phyloP scores from a whole-genome alignment of 2,797 vertebrate species.

The Tachyglossus aculeatus region DNA sequence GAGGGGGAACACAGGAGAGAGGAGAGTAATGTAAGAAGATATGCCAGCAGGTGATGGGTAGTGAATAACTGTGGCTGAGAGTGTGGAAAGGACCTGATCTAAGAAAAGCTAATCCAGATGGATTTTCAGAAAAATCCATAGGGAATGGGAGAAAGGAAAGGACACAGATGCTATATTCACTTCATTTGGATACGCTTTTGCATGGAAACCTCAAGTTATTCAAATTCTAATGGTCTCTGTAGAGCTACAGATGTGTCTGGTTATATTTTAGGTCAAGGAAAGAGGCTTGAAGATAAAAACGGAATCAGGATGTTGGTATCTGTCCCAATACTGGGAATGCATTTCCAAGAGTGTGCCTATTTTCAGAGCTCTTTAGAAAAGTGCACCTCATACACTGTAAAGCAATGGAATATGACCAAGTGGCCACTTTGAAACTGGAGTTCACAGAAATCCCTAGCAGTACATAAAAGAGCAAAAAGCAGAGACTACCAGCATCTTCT shows the following conservation, averaged over 20 bases:
- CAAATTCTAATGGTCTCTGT: background rate
- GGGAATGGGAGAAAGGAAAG: background rate
- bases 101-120: background rate
- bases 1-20: too few species aligned
- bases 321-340: background rate
- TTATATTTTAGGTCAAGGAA: constrained; percentile 18
- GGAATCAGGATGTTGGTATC: background rate
- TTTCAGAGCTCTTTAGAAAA: constrained; percentile 15
- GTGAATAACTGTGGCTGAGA: background rate
- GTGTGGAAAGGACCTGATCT: background rate
- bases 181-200: background rate
- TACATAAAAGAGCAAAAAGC: constrained; percentile 17
- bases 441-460: constrained; percentile 32
- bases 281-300: background rate
- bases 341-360: constrained; percentile 14
- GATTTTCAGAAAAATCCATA: background rate
- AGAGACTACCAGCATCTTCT: constrained; percentile 13
- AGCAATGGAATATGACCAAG: background rate
- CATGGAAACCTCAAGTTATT: background rate
- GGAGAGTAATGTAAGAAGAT: too few species aligned
- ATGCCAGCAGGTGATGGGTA: rapidly evolving
- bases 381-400: background rate
- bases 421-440: constrained; percentile 23
- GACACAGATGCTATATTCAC: background rate
- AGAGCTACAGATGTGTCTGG: constrained; percentile 11